These are phyloP conservation scores for Centropus bengalensis DNA, from an alignment of 2,113 vertebrate species.

Conservation along the genomic window DNA sequence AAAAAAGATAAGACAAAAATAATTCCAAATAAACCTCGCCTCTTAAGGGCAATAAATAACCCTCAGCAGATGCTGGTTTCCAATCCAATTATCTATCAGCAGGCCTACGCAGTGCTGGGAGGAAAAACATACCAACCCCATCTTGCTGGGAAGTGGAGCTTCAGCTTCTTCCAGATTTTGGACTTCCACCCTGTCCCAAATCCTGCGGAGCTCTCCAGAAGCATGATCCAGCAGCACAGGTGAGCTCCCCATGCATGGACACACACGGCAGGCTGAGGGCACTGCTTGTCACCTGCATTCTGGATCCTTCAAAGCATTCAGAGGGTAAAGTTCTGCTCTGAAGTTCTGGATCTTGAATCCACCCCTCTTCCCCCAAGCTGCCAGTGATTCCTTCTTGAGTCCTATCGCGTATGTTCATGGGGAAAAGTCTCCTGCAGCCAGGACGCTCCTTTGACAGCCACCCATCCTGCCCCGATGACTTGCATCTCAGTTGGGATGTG, in stretches of 20 bases:
- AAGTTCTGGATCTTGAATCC: rapidly evolving
- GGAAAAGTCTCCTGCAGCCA: neutral
- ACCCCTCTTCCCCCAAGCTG: neutral
- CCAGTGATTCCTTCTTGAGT: neutral
- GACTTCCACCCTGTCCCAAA: neutral
- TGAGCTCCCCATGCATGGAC: neutral
- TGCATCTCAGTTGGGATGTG: neutral
- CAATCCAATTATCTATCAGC: neutral
- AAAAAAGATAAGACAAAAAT: constrained; percentile 19
- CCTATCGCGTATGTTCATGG: rapidly evolving
- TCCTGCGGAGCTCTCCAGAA: neutral
- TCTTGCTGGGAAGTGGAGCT: neutral
- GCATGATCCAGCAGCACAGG: neutral
- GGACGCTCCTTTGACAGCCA: neutral
- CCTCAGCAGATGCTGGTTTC: constrained; percentile 18
- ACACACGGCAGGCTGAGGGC: neutral
- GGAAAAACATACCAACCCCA: neutral
- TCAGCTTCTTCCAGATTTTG: neutral
- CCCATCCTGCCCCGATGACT: neutral
- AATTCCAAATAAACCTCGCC: neutral
- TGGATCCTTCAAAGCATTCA: rapidly evolving
- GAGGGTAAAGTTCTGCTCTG: neutral
- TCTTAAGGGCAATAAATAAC: constrained; percentile 17
- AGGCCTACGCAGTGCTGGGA: neutral
- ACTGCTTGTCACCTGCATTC: neutral